Evolutionary conservation across 2,113 vertebrate genomes (phyloP).

Genomic region (Syrmaticus mikado): DNA sequence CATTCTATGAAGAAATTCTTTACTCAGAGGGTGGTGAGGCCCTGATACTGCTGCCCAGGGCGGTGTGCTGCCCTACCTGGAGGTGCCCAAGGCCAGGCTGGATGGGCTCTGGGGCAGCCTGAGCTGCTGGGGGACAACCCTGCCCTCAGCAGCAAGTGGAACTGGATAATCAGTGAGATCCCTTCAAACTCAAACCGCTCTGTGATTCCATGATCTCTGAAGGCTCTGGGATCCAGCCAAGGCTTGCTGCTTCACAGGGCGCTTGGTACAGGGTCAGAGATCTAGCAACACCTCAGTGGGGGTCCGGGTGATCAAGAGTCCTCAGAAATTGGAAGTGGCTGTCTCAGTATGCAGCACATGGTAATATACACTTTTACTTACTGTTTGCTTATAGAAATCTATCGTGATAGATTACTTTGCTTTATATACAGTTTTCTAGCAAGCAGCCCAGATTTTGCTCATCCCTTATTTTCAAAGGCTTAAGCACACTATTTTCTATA

Average conservation of each 20-base stretch:
- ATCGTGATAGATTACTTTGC: background rate
- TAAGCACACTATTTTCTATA: background rate
- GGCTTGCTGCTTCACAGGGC: background rate
- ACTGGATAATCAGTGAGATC: no score
- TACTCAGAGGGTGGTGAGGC: no score
- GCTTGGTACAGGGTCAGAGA: accelerated
- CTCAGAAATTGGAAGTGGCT: background rate
- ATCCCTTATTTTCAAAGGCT: background rate
- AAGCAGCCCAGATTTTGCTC: background rate
- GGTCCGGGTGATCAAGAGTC: background rate
- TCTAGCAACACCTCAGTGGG: background rate
- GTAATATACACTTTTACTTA: background rate
- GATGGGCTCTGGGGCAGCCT: no score
- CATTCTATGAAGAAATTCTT: no score
- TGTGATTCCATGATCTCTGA: background rate
- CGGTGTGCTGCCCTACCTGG: no score
- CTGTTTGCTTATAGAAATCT: background rate
- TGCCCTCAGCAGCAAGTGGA: no score
- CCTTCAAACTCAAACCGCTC: no score
- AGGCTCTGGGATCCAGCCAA: background rate
- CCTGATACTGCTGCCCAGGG: no score
- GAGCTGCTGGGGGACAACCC: no score
- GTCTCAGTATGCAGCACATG: background rate
- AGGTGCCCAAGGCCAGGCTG: no score
- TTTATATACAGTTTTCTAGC: background rate